These are phyloP conservation scores for Fragum sueziense DNA, from an alignment of 2,888 invertebrate species.

Conservation along the genomic window DNA sequence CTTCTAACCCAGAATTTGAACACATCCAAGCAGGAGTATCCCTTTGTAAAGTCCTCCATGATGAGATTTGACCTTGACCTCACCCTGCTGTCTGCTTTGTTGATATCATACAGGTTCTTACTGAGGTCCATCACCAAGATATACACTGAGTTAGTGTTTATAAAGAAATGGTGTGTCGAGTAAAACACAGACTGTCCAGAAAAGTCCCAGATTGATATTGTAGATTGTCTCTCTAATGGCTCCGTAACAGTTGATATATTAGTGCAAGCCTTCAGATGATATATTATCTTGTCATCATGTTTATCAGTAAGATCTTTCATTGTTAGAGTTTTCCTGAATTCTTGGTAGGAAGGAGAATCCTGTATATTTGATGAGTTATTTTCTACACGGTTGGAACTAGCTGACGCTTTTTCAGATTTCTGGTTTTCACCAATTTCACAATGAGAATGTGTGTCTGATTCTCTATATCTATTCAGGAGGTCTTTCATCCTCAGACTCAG, in stretches of 20 bases:
- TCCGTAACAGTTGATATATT: too few relatives aligned
- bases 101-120: neutral
- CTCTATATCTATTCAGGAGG: neutral
- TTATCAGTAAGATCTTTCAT: neutral
- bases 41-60: neutral
- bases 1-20: slow-evolving; percentile 1
- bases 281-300: too few relatives aligned
- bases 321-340: neutral
- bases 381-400: neutral
- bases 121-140: slow-evolving; percentile 45
- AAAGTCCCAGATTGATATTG: slow-evolving; percentile 50
- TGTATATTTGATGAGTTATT: neutral
- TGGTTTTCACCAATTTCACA: too few relatives aligned
- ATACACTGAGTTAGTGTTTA: slow-evolving; percentile 48
- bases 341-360: neutral
- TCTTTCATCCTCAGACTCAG: neutral
- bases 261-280: too few relatives aligned
- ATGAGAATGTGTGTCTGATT: neutral
- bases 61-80: neutral
- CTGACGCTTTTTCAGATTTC: too few relatives aligned
- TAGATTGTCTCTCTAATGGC: neutral
- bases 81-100: neutral
- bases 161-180: slow-evolving; percentile 52
- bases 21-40: neutral
- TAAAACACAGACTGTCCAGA: slow-evolving; percentile 35